Base-by-base conservation (phyloP, 1,140 invertebrate genomes). In the Sycobia sp. region DNA sequence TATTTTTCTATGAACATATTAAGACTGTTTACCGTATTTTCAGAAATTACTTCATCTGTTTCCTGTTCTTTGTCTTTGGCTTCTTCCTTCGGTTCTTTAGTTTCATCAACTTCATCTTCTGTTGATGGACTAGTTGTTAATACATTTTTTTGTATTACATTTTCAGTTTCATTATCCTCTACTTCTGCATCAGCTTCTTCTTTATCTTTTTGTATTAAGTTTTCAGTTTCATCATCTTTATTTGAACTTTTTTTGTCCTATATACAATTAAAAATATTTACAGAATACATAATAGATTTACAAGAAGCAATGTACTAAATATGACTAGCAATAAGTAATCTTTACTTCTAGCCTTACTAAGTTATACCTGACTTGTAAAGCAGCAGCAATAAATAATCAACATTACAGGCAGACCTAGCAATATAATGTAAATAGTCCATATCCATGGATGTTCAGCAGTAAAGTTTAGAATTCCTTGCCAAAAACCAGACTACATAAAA, bases 381-480 rank as follows among this genome's bases (percentile, higher is more conserved):
- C 85, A 87, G 86, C 91, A 96, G 83, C 90, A 96, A 79, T 94
- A 89, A 67, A 96, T 85, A 68, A 93, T 76, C 66, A 94, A 83
- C 67, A 92, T 85, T 65, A 91, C 80, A 32, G 94, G 88, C 53
- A 97, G 77, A 66, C 91, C 90, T 77, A 92, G 82, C 55, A 89
- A 86, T 60, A 97, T 76, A 68, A 97, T 86, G 79, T 95, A 94
- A 53, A 93, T 86, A 54, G 87, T 91, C 90, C 92, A 97, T 63
- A 96, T 85, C 90, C 94, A 95, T 29, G 96, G 96, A 75, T 94
- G 87, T 59, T 93, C 90, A 69, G 93, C 91, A 61, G 93, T 92
- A 69, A 90, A 91, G 75, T 89, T 88, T 67, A 94, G 83, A 58
- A 94, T 80, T 66, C 90, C 89, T 75, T 90, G 87, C 73, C 96